Percentiles rank a stretch among this genome's conserved stretches.
These are phyloP conservation scores for Prunella himalayana DNA, from an alignment of 2,113 vertebrate species.

Conservation along the genomic window DNA sequence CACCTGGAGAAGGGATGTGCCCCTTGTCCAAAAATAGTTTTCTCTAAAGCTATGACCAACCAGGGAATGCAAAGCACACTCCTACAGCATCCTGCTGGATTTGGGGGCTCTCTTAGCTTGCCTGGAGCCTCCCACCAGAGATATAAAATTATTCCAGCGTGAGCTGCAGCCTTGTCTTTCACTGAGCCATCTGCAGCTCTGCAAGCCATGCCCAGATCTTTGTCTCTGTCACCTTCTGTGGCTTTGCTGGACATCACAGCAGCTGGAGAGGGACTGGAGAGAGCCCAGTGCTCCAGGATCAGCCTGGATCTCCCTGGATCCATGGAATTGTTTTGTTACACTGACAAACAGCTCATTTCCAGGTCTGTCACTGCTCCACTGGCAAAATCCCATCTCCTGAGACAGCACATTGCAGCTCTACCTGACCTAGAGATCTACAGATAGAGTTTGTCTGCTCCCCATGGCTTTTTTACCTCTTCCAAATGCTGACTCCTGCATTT, in stretches of 20 bases:
- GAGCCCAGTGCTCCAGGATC: neutral
- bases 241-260: neutral
- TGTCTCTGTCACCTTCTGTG: accelerated
- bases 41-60: neutral
- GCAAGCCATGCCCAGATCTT: neutral
- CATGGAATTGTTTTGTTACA: neutral
- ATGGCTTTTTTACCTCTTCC: neutral
- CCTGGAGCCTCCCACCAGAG: conserved; percentile 42
- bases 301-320: neutral
- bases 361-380: neutral
- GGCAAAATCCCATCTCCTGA: neutral
- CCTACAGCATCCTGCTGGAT: neutral
- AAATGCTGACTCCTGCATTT: neutral
- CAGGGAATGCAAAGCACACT: neutral
- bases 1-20: neutral
- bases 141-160: conserved; percentile 16
- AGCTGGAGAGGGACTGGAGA: neutral
- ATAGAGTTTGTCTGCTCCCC: neutral
- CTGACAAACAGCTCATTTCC: neutral
- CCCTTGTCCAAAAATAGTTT: neutral
- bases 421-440: neutral
- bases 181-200: neutral
- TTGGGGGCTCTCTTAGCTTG: conserved; percentile 16
- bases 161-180: neutral
- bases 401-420: neutral